Conservation (phyloP, 2,888 invertebrate genomes). For the Cheilosia vernalis region DNA sequence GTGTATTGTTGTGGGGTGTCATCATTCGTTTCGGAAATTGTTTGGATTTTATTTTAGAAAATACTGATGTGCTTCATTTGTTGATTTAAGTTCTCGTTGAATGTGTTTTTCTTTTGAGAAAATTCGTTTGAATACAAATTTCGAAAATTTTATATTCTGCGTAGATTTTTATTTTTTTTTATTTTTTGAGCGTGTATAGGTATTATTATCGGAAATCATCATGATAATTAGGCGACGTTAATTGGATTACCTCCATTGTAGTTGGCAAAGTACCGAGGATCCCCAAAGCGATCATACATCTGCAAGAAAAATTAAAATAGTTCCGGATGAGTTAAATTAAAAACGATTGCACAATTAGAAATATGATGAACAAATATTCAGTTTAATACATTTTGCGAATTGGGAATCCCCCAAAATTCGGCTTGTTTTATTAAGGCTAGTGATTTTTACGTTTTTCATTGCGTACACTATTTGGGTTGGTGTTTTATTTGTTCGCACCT, state of each 20-base stretch:
- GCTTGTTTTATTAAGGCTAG: slow-evolving; percentile 16
- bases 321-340: not conserved
- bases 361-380: slow-evolving; percentile 26
- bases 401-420: slow-evolving; percentile 39
- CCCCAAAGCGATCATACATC: slow-evolving; percentile 82
- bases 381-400: slow-evolving; percentile 10
- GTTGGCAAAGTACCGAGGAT: slow-evolving; percentile 81
- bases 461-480: not conserved
- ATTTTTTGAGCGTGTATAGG: slow-evolving; percentile 49
- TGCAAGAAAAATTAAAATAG: slow-evolving; percentile 75
- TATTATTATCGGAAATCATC: slow-evolving; percentile 16
- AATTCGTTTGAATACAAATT: slow-evolving; percentile 41
- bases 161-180: slow-evolving; percentile 19
- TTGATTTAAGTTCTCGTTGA: slow-evolving; percentile 29
- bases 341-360: not conserved
- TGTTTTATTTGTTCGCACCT: slow-evolving; percentile 7
- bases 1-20: slow-evolving; percentile 2
- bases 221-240: slow-evolving; percentile 80
- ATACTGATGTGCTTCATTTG: slow-evolving; percentile 66
- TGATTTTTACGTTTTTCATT: slow-evolving; percentile 18
- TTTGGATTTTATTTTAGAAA: slow-evolving; percentile 50
- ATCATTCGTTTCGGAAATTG: slow-evolving; percentile 57
- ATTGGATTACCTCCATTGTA: slow-evolving; percentile 81
- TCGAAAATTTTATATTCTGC: slow-evolving; percentile 44
- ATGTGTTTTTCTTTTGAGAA: slow-evolving; percentile 23